Percentiles rank a stretch among this genome's conserved stretches.
Evolutionary conservation across 2,888 invertebrate species (phyloP).

Genomic region (Auanema freiburgensis): DNA sequence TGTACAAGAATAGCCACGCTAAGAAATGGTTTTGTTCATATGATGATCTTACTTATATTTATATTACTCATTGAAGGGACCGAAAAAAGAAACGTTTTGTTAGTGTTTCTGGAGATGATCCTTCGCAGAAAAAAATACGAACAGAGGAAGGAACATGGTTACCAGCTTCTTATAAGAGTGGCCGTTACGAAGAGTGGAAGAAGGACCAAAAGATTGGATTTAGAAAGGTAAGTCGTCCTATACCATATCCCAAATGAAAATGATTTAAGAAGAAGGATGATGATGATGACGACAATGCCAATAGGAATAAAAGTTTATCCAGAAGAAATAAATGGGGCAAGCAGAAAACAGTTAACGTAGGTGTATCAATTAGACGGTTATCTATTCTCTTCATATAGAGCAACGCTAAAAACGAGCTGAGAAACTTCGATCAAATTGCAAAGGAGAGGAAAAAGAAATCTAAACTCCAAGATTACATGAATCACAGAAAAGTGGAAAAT

Average conservation of each 20-base stretch:
- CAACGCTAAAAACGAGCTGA: constrained; percentile 22
- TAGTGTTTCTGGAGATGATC: constrained; percentile 50
- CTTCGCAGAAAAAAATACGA: constrained; percentile 77
- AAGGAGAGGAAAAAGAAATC: constrained; percentile 47
- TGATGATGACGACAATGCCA: neutral
- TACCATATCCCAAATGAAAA: neutral
- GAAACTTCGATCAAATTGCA: constrained; percentile 36
- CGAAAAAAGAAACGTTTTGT: constrained; percentile 94
- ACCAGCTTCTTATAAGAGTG: constrained; percentile 84
- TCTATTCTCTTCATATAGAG: neutral
- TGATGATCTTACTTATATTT: constrained; percentile 2
- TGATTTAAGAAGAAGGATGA: neutral
- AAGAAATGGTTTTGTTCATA: constrained; percentile 43
- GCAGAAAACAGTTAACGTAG: neutral
- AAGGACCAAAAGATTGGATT: constrained; percentile 50
- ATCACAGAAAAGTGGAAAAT: constrained; percentile 42
- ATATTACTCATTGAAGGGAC: constrained; percentile 73
- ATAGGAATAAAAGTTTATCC: neutral
- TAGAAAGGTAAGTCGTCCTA: constrained; percentile 11
- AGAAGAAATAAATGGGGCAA: constrained; percentile 1
- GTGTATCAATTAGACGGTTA: too few relatives aligned
- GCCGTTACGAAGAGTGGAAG: constrained; percentile 70
- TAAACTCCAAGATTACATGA: constrained; percentile 53
- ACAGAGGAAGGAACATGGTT: constrained; percentile 85
- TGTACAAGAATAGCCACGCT: constrained; percentile 52